phyloP scores from a whole-genome alignment of 2,113 vertebrate genomes.

The Epinephelus cyanopodus region DNA sequence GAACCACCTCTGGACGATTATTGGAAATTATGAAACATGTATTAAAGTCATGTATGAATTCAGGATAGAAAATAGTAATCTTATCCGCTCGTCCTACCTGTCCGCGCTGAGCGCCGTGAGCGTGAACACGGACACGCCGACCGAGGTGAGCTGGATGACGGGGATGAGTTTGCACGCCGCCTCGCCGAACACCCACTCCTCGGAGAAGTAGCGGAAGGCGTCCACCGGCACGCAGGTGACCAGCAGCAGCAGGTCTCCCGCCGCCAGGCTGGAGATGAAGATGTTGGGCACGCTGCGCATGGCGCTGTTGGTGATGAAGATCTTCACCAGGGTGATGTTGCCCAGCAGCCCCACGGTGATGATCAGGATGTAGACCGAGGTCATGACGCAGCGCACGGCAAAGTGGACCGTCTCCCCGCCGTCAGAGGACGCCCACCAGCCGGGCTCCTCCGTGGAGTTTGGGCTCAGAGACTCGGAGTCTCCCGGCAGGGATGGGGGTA shows the following conservation, averaged over 20 bases:
- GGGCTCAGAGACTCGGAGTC: conserved; percentile 36
- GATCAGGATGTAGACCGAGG: conserved; percentile 91
- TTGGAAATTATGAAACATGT: too few species aligned
- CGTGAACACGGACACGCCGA: conserved; percentile 97
- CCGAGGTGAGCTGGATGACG: conserved; percentile 95
- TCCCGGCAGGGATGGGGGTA: conserved; percentile 8
- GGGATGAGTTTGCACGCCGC: conserved; percentile 95
- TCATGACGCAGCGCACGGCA: conserved; percentile 89
- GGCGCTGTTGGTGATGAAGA: conserved; percentile 90
- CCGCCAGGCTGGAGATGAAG: conserved; percentile 95
- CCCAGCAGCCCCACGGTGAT: conserved; percentile 92
- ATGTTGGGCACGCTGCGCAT: conserved; percentile 94
- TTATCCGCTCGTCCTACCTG: conserved; percentile 83
- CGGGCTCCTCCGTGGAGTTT: conserved; percentile 72
- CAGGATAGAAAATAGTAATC: too few species aligned
- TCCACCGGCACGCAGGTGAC: conserved; percentile 96
- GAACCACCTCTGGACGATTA: too few species aligned
- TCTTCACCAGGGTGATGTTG: conserved; percentile 91
- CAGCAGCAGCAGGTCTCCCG: conserved; percentile 92
- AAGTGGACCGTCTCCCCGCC: conserved; percentile 76
- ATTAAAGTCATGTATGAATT: too few species aligned
- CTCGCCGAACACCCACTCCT: conserved; percentile 94
- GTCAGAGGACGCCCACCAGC: conserved; percentile 54
- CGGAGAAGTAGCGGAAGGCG: conserved; percentile 93
- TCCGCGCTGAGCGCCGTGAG: conserved; percentile 96